Base-by-base conservation (phyloP, 2,797 vertebrate species). In the Acrossocheilus wenchowensis region DNA sequence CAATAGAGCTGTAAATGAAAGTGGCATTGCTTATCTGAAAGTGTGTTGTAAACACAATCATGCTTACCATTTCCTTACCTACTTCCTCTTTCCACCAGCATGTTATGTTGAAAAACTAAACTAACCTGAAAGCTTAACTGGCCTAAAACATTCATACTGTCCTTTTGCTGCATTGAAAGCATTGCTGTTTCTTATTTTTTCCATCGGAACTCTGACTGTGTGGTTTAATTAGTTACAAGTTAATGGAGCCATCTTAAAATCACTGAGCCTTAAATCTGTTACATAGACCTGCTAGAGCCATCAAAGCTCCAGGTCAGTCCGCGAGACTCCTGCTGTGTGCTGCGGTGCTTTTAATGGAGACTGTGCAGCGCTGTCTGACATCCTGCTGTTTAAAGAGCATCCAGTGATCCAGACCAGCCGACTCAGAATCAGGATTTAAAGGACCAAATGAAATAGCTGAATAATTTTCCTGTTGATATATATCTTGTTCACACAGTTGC, bases 211-310 rank as follows among this genome's bases (percentile, higher is more conserved):
- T 52, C 30, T 54, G 45, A 69, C 64, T 69, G 30, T 69, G 21
- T 39, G 80, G 64, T 69, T 69, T 48, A 81, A 69, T 52, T 69
- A n/a, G 52, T 52, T 69, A 15, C 26, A 81, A 68, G 62, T 50
- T 81, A 68, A 73, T 82, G 36, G 52, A 60, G 23, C n/a, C 81
- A 34, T 30, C n/a, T 78, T 60, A 78, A 41, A 60, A 60, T 41
- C 77, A 45, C 39, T 75, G 71, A 82, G 45, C 21, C 21, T 34
- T 39, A 64, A 83, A 75, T 75, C 41, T 34, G 30, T 83, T 45
- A 45, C 73, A 60, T 43, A 66, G 41, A 48, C 4, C 57, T 64
- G 19, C 54, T 71, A 41, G 21, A 19, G 41, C n/a, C 62, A 50
- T 69, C 43, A 69, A 30, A 23, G 64, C 45, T 83, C 45, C 12